Evolutionary conservation across 2,797 vertebrate genomes (phyloP).

Genomic region (Gymnodraco acuticeps): DNA sequence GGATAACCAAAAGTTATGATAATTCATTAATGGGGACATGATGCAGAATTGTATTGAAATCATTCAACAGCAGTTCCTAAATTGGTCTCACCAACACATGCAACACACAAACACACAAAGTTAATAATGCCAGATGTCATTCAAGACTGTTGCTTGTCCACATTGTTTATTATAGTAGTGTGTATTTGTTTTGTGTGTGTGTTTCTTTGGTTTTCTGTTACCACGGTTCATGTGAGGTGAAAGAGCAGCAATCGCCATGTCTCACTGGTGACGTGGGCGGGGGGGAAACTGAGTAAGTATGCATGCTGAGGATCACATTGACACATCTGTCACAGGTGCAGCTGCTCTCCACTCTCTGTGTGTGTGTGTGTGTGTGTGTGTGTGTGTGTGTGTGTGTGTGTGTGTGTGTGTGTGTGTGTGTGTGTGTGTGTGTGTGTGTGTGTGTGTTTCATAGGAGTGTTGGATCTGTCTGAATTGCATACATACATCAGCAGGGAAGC

Average conservation of each 20-base stretch:
- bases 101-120: conserved; percentile 17
- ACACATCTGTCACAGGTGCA: conserved; percentile 64
- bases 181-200: conserved; percentile 42
- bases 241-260: conserved; percentile 56
- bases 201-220: conserved; percentile 49
- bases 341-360: conserved; percentile 45
- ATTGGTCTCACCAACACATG: conserved; percentile 7
- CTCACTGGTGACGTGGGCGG: conserved; percentile 46
- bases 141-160: conserved; percentile 9
- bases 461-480: conserved; percentile 11
- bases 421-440: conserved; percentile 17
- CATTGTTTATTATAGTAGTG: conserved; percentile 35
- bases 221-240: conserved; percentile 65
- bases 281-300: conserved; percentile 34
- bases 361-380: conserved; percentile 15
- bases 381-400: conserved; percentile 18
- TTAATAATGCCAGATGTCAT: conserved; percentile 24
- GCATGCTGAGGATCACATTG: conserved; percentile 41
- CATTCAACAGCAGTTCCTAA: conserved; percentile 10
- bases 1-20: background rate
- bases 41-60: background rate
- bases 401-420: conserved; percentile 11
- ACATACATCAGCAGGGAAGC: conserved; percentile 9
- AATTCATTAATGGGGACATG: background rate
- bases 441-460: conserved; percentile 9